Percentiles rank a stretch among this genome's conserved stretches.
Conservation (phyloP, 2,113 vertebrate genomes). For the human (Homo sapiens) region GRCh38 chr5:80881001-80881500, state of each 20-base stretch:
- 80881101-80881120: neutral
- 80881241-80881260: neutral
- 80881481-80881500: neutral
- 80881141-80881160: neutral
- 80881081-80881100: neutral
- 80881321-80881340: neutral
- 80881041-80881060: neutral
- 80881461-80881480: neutral
- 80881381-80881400: neutral
- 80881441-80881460: neutral
- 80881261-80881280: neutral
- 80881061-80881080: neutral
- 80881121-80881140: neutral
- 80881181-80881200: neutral
- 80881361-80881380: neutral
- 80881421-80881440: neutral
- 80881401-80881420: neutral
- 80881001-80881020: neutral
- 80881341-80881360: neutral
- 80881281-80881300: neutral
- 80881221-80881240: neutral
- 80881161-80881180: neutral
- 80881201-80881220: neutral
- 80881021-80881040: neutral
- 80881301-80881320: neutral